Percentiles rank a stretch among this genome's conserved stretches.
Conservation (phyloP, 2,888 invertebrate genomes). For the Colostygia pectinataria region DNA sequence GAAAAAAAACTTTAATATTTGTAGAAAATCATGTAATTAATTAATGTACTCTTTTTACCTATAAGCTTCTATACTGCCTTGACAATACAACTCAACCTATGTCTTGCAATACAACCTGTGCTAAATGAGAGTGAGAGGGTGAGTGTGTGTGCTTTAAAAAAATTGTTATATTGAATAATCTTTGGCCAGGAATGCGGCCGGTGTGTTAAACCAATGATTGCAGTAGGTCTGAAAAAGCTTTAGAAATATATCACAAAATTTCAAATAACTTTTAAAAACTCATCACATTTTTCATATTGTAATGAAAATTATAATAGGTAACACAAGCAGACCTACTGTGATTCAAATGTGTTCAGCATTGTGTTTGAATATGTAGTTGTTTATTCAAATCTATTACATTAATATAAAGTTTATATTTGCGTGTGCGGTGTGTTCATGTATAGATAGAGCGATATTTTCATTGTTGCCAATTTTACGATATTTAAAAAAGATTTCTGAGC, state of each 20-base stretch:
- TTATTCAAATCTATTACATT: conserved; percentile 23
- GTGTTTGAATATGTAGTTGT: conserved; percentile 19
- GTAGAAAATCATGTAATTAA: neutral
- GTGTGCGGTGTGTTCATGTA: conserved; percentile 31
- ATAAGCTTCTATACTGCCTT: conserved; percentile 12
- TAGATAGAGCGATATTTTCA: conserved; percentile 52
- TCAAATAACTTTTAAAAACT: neutral
- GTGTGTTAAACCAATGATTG: conserved; percentile 1
- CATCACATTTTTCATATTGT: neutral
- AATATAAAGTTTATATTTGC: conserved; percentile 31
- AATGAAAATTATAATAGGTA: neutral
- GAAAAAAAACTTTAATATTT: neutral
- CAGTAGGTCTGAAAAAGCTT: conserved; percentile 7
- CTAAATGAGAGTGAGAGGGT: conserved; percentile 25
- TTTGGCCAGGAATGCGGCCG: conserved; percentile 4
- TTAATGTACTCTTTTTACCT: neutral
- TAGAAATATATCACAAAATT: neutral
- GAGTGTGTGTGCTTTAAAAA: conserved; percentile 31
- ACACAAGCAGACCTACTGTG: conserved; percentile 16
- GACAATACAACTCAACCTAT: conserved; percentile 26
- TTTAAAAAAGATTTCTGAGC: conserved; percentile 43
- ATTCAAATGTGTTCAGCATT: conserved; percentile 35
- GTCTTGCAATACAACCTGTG: conserved; percentile 24
- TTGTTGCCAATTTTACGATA: conserved; percentile 71
- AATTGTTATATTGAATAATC: conserved; percentile 19